Percentiles rank a stretch among this genome's conserved stretches.
These are phyloP conservation scores for Coenonympha arcania DNA, from an alignment of 2,888 invertebrate species.

Conservation along the genomic window DNA sequence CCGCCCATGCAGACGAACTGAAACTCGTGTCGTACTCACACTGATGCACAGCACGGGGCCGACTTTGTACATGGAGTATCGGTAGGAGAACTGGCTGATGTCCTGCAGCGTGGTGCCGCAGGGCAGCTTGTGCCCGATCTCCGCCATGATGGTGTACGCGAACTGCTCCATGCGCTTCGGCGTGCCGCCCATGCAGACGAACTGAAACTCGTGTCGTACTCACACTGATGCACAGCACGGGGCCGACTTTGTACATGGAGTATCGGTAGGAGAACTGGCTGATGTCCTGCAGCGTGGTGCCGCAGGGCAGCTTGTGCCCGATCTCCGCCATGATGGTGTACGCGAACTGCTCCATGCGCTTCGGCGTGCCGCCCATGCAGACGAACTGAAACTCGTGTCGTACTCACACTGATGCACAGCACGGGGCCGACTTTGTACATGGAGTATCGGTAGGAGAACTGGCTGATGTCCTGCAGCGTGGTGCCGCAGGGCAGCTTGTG, in stretches of 20 bases:
- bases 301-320: conserved; percentile 90
- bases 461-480: conserved; percentile 89
- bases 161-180: conserved; percentile 95
- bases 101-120: conserved; percentile 90
- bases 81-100: conserved; percentile 92
- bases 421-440: conserved; percentile 97
- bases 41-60: conserved; percentile 89
- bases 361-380: conserved; percentile 96
- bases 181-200: conserved; percentile 97
- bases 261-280: conserved; percentile 94
- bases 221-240: conserved; percentile 88
- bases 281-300: conserved; percentile 90
- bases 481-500: conserved; percentile 92
- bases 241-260: conserved; percentile 96
- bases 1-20: conserved; percentile 99
- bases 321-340: conserved; percentile 92
- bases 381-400: conserved; percentile 94
- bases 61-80: conserved; percentile 97
- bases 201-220: too few relatives aligned
- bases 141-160: conserved; percentile 90
- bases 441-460: conserved; percentile 92
- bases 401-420: conserved; percentile 86
- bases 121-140: conserved; percentile 91
- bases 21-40: too few relatives aligned
- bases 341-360: conserved; percentile 94